Conservation (phyloP, 1,140 invertebrate genomes). For the Diorhabda elongata region DNA sequence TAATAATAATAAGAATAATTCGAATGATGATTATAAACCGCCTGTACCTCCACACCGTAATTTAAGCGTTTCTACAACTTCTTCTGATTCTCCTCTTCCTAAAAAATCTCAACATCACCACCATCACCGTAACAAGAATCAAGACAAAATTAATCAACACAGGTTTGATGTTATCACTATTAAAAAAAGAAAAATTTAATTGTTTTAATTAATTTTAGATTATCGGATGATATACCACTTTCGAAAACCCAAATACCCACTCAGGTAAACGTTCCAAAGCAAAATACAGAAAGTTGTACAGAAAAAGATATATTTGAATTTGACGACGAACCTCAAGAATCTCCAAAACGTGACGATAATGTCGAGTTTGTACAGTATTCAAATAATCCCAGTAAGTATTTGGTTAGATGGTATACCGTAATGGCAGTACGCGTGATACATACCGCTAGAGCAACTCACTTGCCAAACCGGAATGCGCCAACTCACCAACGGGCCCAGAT, state of each 20-base stretch:
- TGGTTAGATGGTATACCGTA: no score
- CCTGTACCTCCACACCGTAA: slow-evolving; percentile 83
- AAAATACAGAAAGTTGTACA: neutral
- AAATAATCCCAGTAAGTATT: slow-evolving; percentile 13
- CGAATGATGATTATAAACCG: slow-evolving; percentile 68
- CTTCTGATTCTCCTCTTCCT: slow-evolving; percentile 25
- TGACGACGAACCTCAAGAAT: slow-evolving; percentile 39
- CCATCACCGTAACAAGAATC: slow-evolving; percentile 29
- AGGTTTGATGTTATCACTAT: neutral
- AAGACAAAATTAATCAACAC: slow-evolving; percentile 25
- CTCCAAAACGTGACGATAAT: slow-evolving; percentile 32
- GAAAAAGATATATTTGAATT: slow-evolving; percentile 40
- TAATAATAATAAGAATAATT: slow-evolving; percentile 11
- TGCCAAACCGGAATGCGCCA: no score
- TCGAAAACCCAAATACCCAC: slow-evolving; percentile 12
- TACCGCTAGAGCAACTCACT: no score
- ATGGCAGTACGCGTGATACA: no score
- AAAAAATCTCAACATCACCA: slow-evolving; percentile 24
- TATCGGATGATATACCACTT: neutral
- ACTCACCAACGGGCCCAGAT: no score
- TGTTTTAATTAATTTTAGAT: neutral
- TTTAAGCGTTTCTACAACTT: slow-evolving; percentile 51
- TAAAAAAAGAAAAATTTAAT: neutral
- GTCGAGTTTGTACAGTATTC: slow-evolving; percentile 45
- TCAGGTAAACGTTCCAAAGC: slow-evolving; percentile 8